Evolutionary conservation across 2,888 invertebrate species (phyloP), one percentile per base, ranked within the genome.

Genomic region (Nasonovia ribisnigri): DNA sequence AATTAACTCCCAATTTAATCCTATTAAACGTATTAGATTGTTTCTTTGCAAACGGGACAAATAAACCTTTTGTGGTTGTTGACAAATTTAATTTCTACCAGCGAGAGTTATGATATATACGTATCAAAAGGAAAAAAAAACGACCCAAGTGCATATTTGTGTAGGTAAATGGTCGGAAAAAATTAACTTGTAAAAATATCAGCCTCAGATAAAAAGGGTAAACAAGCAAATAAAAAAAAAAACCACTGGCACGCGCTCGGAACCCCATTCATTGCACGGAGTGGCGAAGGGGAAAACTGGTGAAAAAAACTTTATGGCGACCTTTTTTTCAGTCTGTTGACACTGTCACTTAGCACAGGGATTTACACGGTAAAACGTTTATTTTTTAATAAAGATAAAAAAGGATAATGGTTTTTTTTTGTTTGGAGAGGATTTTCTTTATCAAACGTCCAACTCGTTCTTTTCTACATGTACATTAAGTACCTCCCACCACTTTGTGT

Each of bases 301-400:
- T n/a, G 24, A 90, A 93, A 92, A 89, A 93, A 93, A 89, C 90
- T 93, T 93, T 93, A 90, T 42, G 26, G 46, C 48, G 86, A 93
- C 93, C 93, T 93, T 93, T 93, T 92, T 93, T 90, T 90, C 93
- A 86, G 93, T 86, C 90, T 90, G 90, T 93, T 93, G 93, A 93
- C 90, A 93, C 90, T 93, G 93, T 93, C 93, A 93, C 93, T 93
- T 93, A 90, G 86, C 90, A 84, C 86, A 48, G 60, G 90, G 93
- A 93, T 93, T 93, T 93, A 93, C 93, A 93, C 84, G 86, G 93
- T 67, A 93, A 90, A 93, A 93, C 93, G 93, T 86, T 93, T 93
- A 93, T 90, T 90, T 93, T 93, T 93, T 90, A 93, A 93, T 93
- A 93, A 90, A 90, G 89, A 84, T 89, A 93, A 93, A 88, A 87